These are phyloP conservation scores for Limnephilus auricula DNA, from an alignment of 2,888 invertebrate genomes.

Conservation along the genomic window DNA sequence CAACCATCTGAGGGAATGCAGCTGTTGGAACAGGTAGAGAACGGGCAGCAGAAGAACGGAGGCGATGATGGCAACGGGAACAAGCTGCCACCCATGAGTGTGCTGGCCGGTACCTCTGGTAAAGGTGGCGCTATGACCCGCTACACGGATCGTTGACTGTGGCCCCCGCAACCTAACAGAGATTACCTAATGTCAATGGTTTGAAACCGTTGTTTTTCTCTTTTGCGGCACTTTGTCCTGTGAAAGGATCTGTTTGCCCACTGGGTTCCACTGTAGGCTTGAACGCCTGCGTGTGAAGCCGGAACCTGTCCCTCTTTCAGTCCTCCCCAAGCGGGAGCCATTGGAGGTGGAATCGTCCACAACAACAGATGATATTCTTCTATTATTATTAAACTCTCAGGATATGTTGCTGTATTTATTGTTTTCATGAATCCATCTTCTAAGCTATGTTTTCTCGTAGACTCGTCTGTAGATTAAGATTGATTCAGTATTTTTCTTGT, in stretches of 20 bases:
- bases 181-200: slow-evolving; percentile 52
- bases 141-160: slow-evolving; percentile 64
- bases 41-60: not conserved
- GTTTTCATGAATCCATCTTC: slow-evolving; percentile 12
- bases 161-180: not conserved
- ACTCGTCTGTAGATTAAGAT: slow-evolving; percentile 22
- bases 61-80: not conserved
- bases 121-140: slow-evolving; percentile 53
- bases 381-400: not conserved
- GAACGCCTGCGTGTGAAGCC: slow-evolving; percentile 37
- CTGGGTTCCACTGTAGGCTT: slow-evolving; percentile 50
- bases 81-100: slow-evolving; percentile 57
- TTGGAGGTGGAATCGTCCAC: slow-evolving; percentile 16
- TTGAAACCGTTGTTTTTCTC: slow-evolving; percentile 54
- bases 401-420: slow-evolving; percentile 17
- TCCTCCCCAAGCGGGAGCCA: not conserved
- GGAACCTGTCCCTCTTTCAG: slow-evolving; percentile 9
- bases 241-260: slow-evolving; percentile 53
- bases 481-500: slow-evolving; percentile 32
- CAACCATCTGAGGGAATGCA: slow-evolving; percentile 48
- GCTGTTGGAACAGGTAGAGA: slow-evolving; percentile 25
- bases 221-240: slow-evolving; percentile 49
- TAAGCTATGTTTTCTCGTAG: slow-evolving; percentile 38
- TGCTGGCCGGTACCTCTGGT: slow-evolving; percentile 52
- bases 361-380: slow-evolving; percentile 4